Conservation (phyloP, 2,797 vertebrate genomes). For the Anas bernieri region DNA sequence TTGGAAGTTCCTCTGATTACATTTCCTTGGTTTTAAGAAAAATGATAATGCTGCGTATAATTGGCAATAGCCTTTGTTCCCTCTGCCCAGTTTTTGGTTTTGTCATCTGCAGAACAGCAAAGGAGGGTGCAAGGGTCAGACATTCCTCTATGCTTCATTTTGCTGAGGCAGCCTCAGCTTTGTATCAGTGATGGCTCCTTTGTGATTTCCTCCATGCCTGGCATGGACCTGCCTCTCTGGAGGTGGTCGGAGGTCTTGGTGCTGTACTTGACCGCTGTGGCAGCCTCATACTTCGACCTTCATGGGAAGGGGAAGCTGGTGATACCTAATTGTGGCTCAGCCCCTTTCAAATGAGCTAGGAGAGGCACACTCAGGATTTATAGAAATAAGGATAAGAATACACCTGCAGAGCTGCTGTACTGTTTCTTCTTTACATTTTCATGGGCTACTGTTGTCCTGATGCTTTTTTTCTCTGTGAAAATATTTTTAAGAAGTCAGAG, state of each 20-base stretch:
- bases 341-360: background rate
- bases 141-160: background rate
- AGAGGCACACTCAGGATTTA: background rate
- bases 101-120: background rate
- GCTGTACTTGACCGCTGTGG: background rate
- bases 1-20: background rate
- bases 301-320: background rate
- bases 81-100: background rate
- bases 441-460: background rate
- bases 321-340: background rate
- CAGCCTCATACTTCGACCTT: background rate
- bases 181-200: background rate
- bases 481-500: background rate
- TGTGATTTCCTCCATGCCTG: background rate
- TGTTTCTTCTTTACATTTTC: background rate
- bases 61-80: background rate
- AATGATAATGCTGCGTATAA: background rate
- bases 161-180: background rate
- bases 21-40: background rate
- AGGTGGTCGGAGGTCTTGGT: background rate
- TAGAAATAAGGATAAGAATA: background rate
- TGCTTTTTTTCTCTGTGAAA: background rate
- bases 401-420: background rate
- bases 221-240: background rate
- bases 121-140: background rate